These are phyloP conservation scores for Macroramphosus scolopax DNA, from an alignment of 2,797 vertebrate genomes.

Conservation along the genomic window DNA sequence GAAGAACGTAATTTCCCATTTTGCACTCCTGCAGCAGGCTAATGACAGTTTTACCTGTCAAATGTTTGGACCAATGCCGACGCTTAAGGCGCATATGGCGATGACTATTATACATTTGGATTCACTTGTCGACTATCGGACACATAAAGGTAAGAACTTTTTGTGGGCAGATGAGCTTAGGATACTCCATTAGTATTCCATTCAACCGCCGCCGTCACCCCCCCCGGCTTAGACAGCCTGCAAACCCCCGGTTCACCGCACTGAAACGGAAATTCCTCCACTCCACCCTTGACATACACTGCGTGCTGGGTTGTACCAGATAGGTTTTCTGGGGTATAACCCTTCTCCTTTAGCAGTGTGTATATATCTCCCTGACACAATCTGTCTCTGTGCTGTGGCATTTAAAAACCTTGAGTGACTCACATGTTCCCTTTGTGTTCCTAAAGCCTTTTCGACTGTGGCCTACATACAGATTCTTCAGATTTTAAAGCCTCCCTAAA, in stretches of 20 bases:
- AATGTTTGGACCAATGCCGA: no score
- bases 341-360: constrained; percentile 12
- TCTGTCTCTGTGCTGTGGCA: constrained; percentile 20
- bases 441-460: constrained; percentile 34
- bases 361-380: constrained; percentile 2
- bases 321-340: constrained; percentile 3
- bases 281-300: constrained; percentile 3
- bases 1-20: no score
- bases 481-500: constrained; percentile 40
- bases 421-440: constrained; percentile 32
- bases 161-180: no score
- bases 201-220: neutral
- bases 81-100: no score
- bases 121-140: no score
- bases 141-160: no score
- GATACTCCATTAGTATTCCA: neutral
- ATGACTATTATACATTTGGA: no score
- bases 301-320: constrained; percentile 5
- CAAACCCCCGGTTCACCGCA: neutral
- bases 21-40: no score
- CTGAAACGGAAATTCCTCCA: neutral
- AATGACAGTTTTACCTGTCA: no score
- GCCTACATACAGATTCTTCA: constrained; percentile 51
- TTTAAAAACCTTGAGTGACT: constrained; percentile 31
- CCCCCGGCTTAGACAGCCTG: neutral